Evolutionary conservation across 2,888 invertebrate genomes (phyloP).

Genomic region (Nomada flava): DNA sequence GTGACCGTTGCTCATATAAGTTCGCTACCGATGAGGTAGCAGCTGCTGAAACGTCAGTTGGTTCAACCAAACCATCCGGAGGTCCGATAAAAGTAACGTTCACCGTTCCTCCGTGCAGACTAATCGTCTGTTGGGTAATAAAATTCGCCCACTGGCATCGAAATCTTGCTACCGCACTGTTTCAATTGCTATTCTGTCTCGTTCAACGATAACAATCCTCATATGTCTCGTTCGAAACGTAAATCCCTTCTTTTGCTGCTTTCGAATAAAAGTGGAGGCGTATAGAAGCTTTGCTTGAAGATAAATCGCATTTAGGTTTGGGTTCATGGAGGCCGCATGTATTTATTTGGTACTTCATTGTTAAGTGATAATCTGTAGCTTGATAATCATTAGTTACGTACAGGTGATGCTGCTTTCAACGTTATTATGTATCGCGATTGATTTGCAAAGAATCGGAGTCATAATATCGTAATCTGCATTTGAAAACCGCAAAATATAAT

Average conservation of each 20-base stretch:
- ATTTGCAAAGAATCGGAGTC: no score
- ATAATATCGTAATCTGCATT: no score
- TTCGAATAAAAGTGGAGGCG: not conserved
- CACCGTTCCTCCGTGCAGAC: conserved; percentile 11
- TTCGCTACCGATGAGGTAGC: conserved; percentile 44
- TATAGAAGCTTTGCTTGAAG: not conserved
- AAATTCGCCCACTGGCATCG: not conserved
- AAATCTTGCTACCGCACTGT: not conserved
- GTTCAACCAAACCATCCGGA: conserved; percentile 43
- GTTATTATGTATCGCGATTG: no score
- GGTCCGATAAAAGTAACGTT: conserved; percentile 48
- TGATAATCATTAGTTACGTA: no score
- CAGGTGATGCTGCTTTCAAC: no score
- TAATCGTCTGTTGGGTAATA: conserved; percentile 18
- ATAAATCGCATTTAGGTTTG: not conserved
- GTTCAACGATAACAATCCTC: not conserved
- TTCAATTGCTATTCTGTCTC: not conserved
- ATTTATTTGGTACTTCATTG: not conserved
- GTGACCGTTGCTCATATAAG: conserved; percentile 38
- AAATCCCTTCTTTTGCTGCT: not conserved
- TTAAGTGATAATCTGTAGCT: not conserved
- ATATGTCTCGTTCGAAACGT: no score
- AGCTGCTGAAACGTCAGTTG: conserved; percentile 68
- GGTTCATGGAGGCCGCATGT: not conserved
- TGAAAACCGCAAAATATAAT: no score